Evolutionary conservation across 2,888 invertebrate species (phyloP), one percentile per base, ranked within the genome.

Genomic region (Nemotelus nigrinus): DNA sequence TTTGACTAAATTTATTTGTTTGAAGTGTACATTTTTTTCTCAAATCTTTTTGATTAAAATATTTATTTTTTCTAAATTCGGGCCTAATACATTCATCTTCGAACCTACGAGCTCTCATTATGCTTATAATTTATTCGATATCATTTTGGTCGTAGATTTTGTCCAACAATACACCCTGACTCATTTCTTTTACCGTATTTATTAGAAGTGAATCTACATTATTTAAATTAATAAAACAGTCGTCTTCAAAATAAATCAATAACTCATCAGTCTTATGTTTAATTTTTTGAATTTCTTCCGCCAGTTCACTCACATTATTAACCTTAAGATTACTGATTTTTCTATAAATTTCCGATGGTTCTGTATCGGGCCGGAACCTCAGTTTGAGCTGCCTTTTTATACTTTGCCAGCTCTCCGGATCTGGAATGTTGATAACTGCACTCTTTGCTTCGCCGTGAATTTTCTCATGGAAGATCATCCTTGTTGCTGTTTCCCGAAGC

Each of bases 231-330:
- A 78, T 79, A 41, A 45, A 64, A 53, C 58, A 47, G 7, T 72
- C 71, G 43, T 74, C 71, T 60, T 72, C 50, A 45, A 78, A 64
- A 44, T 80, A 78, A 5, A 79, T 43, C n/a, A 58, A 77, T 10
- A 79, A n/a, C 48, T 78, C 78, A 47, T 78, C 79, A 6, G 77
- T 77, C 50, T 79, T 79, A 53, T 74, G 74, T 57, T 79, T 78
- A 41, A 78, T 78, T 4, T 78, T 63, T 65, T 78, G 79, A 5
- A 77, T 8, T 58, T 78, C 74, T 4, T 53, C 53, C 7, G 77
- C 76, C n/a, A 79, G 45, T 74, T 79, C 78, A 65, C 78, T 78
- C 72, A 78, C 77, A 57, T 47, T 63, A 70, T 75, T 79, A 8
- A 68, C 77, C 57, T 45, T 74, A 47, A 77, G 10, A 39, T 65